Evolutionary conservation across 2,113 vertebrate species (phyloP), one percentile per base, ranked within the genome.

Genomic region (Mixornis gularis): DNA sequence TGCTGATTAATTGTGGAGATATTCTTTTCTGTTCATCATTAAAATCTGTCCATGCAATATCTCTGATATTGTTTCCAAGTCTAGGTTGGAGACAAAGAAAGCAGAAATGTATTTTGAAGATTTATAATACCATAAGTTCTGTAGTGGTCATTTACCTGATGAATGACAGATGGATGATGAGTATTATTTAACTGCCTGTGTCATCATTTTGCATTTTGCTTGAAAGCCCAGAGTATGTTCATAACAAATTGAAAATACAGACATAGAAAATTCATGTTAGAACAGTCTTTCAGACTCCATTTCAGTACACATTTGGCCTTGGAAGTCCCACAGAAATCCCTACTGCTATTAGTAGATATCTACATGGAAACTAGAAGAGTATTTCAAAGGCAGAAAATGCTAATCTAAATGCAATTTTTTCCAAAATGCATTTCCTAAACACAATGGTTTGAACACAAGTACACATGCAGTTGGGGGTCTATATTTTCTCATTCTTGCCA

Each of bases 221-320:
- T 85, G 69, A 80, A 96, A 95, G 48, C 17, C 34, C 49, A 15
- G 95, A 92, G 24, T 59, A 77, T 84, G 13, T 36, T 94, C 88
- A 91, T 93, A 96, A 76, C 64, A 96, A 96, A 95, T 92, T 52
- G 92, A 96, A 97, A 96, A 83, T 80, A 85, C 14, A 87, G 76
- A 80, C 79, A 90, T 40, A 93, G 89, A 92, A 95, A 95, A 95
- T 77, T 93, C 72, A 63, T 56, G 71, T 79, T 94, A 92, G 94
- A 73, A 70, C 87, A 86, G 82, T 40, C 12, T 85, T 96, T 92
- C 21, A 87, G 79, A 66, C 79, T 80, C 22, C 79, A 78, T 79
- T 96, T 96, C 85, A 91, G 73, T 85, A 95, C 79, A 85, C 68
- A 69, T 92, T 97, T 96, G 92, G 73, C 88, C 89, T 85, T 92